Percentiles rank a stretch among this genome's conserved stretches.
phyloP scores from a whole-genome alignment of 2,113 vertebrate genomes.

The Rhineura floridana region DNA sequence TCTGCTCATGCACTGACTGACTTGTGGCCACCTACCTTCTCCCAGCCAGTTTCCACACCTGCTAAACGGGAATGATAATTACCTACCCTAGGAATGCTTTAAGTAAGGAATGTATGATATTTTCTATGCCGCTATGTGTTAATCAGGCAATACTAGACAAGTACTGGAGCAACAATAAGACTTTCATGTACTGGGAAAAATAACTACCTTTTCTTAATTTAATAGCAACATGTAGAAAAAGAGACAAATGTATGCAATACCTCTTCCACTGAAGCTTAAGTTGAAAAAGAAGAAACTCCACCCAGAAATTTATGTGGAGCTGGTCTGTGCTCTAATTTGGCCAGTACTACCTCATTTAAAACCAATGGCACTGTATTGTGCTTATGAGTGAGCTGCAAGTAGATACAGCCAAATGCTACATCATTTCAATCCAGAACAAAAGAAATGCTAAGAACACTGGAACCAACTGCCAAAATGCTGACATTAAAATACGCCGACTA shows the following conservation, averaged over 20 bases:
- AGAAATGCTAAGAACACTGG: neutral
- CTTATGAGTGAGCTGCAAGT: neutral
- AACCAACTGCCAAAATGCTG: neutral
- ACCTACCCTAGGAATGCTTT: neutral
- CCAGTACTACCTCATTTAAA: neutral
- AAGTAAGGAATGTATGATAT: neutral
- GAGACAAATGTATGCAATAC: neutral
- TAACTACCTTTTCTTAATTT: neutral
- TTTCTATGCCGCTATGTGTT: neutral
- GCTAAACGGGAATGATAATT: neutral
- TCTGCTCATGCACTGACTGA: neutral
- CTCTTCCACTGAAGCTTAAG: neutral
- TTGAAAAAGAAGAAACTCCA: neutral
- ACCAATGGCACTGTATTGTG: neutral
- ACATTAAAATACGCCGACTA: neutral
- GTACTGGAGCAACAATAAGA: neutral
- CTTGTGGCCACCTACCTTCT: neutral
- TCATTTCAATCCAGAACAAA: neutral
- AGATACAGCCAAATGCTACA: neutral
- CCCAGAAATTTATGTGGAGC: neutral
- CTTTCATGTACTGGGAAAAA: neutral
- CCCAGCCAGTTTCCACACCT: neutral
- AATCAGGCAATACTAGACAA: neutral
- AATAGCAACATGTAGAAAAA: neutral
- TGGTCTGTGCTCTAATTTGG: neutral